phyloP scores from a whole-genome alignment of 2,888 invertebrate species.

The Drosophila gaucha region DNA sequence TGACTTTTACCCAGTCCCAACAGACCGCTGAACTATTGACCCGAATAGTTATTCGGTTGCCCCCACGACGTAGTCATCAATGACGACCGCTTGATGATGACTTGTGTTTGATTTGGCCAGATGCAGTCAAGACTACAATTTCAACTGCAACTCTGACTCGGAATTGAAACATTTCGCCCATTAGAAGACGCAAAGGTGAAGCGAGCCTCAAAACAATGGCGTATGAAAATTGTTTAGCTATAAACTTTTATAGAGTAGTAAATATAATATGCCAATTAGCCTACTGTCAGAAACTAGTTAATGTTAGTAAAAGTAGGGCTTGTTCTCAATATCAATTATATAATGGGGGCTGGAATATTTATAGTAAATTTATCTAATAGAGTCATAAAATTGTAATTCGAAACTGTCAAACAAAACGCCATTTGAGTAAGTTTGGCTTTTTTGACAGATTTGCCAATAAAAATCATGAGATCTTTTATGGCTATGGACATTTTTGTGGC shows the following conservation, averaged over 20 bases:
- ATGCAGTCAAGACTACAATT: conserved; percentile 5
- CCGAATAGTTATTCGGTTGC: conserved; percentile 61
- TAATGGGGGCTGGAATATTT: conserved; percentile 51
- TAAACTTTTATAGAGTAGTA: conserved; percentile 19
- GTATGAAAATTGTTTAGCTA: conserved; percentile 9
- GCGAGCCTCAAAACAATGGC: conserved; percentile 51
- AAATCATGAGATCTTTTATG: conserved; percentile 52
- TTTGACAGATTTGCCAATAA: conserved; percentile 50
- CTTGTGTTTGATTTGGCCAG: conserved; percentile 69
- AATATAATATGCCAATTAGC: conserved; percentile 53
- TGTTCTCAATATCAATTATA: no score
- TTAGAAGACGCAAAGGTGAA: conserved; percentile 52
- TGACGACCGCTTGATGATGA: conserved; percentile 60
- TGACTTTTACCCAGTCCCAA: conserved; percentile 38
- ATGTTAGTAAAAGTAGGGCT: conserved; percentile 48
- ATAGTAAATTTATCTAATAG: conserved; percentile 72
- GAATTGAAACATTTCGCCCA: conserved; percentile 74
- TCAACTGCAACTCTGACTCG: conserved; percentile 21
- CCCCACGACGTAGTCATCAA: conserved; percentile 67
- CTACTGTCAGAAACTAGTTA: conserved; percentile 1
- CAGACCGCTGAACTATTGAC: conserved; percentile 72
- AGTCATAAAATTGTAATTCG: conserved; percentile 59
- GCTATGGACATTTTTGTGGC: conserved; percentile 68
- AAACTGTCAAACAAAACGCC: conserved; percentile 23
- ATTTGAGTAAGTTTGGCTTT: no score